Evolutionary conservation across 2,888 invertebrate genomes (phyloP), one percentile per base, ranked within the genome.

Genomic region (Tuberolachnus salignus): DNA sequence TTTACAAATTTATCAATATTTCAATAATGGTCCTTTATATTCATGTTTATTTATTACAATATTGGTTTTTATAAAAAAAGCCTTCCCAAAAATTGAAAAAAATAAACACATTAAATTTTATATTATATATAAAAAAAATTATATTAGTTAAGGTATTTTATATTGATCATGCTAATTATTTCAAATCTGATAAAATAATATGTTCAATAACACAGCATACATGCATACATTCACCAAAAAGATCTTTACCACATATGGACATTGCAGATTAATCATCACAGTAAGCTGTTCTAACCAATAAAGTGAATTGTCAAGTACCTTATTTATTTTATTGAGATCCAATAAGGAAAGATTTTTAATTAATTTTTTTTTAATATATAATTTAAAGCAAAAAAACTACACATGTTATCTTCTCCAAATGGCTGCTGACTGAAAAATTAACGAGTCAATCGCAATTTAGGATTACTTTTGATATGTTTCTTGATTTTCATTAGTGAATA

Each of bases 351-450:
- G 72, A 74, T 23, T 78, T 67, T 78, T 19, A 67, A 67, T 49
- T 42, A 51, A 26, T 23, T 59, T 64, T 67, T 51, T 69, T 69
- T n/a, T n/a, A n/a, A n/a, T n/a, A n/a, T n/a, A 51, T 49, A 34
- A 6, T 34, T 34, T 34, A 49, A 67, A 78, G 59, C 59, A 69
- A 57, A 72, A 75, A 78, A 42, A 78, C 69, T 67, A 78, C 59
- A 69, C 42, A 51, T 78, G 46, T 78, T 67, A 78, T 78, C 69
- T 78, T 78, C 78, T 75, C 21, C 66, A 69, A 69, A 69, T 59
- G 59, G 19, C 51, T 3, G 59, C 59, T 10, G 59, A 69, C 42
- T 69, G 69, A 44, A 69, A 78, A 49, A 69, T 69, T 69, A 78
- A 67, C 16, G 46, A 67, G 46, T 49, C 49, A 59, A 49, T 23